These are phyloP conservation scores for Micromys minutus DNA, from an alignment of 2,113 vertebrate species.

Conservation along the genomic window DNA sequence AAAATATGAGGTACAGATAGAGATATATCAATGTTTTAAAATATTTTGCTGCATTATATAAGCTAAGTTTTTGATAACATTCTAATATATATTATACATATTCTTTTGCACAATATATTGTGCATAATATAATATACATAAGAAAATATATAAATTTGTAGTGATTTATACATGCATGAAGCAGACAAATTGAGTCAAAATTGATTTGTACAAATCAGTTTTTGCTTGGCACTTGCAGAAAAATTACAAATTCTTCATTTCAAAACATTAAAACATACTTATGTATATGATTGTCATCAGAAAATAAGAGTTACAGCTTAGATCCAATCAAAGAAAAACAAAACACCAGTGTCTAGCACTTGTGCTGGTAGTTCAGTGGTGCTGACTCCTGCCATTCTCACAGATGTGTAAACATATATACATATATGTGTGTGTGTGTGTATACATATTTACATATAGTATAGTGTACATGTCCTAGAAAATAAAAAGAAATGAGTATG, in stretches of 20 bases:
- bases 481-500: not conserved
- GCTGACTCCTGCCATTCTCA: too few species aligned
- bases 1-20: not conserved
- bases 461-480: too few species aligned
- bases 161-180: not conserved
- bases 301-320: not conserved
- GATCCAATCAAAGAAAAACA: not conserved
- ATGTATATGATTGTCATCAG: not conserved
- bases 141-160: not conserved
- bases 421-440: too few species aligned
- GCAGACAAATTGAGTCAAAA: not conserved
- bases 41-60: not conserved
- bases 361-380: not conserved
- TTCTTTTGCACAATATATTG: not conserved
- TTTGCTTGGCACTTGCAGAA: not conserved
- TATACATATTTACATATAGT: too few species aligned
- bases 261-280: not conserved
- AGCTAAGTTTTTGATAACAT: not conserved
- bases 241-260: not conserved
- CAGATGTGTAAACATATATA: too few species aligned
- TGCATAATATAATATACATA: not conserved
- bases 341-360: not conserved
- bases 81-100: not conserved
- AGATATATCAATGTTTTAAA: not conserved
- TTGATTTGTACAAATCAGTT: not conserved